Evolutionary conservation across 1,140 invertebrate species (phyloP), one percentile per base, ranked within the genome.

Genomic region (Drosophila serrata): DNA sequence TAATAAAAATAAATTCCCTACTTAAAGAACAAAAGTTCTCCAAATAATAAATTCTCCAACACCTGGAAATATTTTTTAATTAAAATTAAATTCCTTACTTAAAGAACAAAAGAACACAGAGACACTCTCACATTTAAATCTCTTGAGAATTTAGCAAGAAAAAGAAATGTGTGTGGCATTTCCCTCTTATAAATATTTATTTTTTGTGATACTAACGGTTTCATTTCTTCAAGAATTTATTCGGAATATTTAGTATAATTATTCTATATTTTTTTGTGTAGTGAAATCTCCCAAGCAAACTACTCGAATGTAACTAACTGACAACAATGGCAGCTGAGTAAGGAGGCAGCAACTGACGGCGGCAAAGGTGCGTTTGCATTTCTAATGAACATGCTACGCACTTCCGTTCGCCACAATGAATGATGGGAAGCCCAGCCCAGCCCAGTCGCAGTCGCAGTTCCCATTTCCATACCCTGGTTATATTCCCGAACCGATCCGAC

Each of bases 331-430:
- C 51, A 63, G 42, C 46, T 58, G 51, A 53, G 17, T 27, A 29
- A 33, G 17, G 11, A 33, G 48, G 24, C 27, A 13, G 19, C 27
- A 6, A 27, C 45, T 22, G 55, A 39, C 43, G 35, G 11, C 62
- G 19, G 46, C 72, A 68, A 90, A 90, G 85, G 85, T 90, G 85
- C 85, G 85, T 90, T 90, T 90, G 85, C 81, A 90, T 90, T 90
- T 90, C 86, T 81, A 90, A 90, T 90, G 85, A 90, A 90, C 85
- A 90, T 81, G 85, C 85, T 90, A 90, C 85, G 85, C 85, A 90
- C 85, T 90, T 90, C 85, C 85, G 85, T 67, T 90, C 72, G 68
- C 80, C 84, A 63, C 80, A 79, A 88, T 84, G 85, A 90, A 73
- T 90, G 85, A 90, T 90, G 85, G 78, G 58, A 55, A 62, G 73